Conservation (phyloP, 2,888 invertebrate species). For the Arctia plantaginis region DNA sequence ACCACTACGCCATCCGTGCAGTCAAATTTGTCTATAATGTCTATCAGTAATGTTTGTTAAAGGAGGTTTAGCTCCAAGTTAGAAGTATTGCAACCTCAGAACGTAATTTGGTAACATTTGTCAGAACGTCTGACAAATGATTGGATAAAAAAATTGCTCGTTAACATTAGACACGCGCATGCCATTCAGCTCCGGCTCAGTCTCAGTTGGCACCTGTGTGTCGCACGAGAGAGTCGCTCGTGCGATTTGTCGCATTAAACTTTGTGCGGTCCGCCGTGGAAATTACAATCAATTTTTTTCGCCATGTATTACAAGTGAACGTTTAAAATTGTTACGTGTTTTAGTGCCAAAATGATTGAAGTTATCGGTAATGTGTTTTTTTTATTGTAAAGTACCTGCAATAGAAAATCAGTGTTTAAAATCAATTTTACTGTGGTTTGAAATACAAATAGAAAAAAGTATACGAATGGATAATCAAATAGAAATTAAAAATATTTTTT, state of each 20-base stretch:
- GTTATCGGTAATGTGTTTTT: constrained; percentile 51
- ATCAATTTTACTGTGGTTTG: background rate
- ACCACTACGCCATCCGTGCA: no score
- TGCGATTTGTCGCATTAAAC: background rate
- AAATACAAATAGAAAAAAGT: background rate
- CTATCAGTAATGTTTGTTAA: background rate
- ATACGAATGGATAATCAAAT: background rate
- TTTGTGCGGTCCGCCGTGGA: background rate
- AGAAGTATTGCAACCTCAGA: no score
- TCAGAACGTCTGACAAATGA: background rate
- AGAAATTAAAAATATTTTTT: background rate
- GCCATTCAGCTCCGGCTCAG: background rate
- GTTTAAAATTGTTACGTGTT: constrained; percentile 28
- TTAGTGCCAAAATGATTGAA: constrained; percentile 54
- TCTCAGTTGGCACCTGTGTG: constrained; percentile 9
- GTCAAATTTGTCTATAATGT: no score
- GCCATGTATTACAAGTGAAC: constrained; percentile 34
- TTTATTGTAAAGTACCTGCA: constrained; percentile 10
- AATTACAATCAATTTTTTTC: constrained; percentile 17
- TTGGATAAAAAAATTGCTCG: background rate
- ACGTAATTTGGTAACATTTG: background rate
- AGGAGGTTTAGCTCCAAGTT: background rate
- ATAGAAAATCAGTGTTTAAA: background rate
- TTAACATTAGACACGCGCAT: constrained; percentile 1
- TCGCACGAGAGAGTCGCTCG: background rate